These are phyloP conservation scores for Grantiella picta DNA, from an alignment of 2,113 vertebrate genomes.

Conservation along the genomic window DNA sequence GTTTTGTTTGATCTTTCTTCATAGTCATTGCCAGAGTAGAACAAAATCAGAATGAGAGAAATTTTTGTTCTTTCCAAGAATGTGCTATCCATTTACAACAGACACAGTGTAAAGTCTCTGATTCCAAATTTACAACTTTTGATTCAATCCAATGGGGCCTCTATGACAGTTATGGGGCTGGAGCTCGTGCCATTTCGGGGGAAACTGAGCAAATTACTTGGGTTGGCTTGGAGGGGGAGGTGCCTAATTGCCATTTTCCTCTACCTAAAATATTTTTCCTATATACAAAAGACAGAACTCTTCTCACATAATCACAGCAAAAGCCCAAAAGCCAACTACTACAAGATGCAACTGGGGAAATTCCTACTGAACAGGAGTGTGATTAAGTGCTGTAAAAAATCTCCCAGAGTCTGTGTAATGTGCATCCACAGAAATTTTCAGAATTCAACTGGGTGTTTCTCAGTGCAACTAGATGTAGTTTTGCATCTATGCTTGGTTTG, in stretches of 20 bases:
- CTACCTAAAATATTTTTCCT: not conserved
- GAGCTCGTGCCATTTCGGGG: not conserved
- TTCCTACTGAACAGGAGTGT: not conserved
- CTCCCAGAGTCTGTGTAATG: not conserved
- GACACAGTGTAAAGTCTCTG: not conserved
- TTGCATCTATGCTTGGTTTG: not conserved
- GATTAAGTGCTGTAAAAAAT: not conserved
- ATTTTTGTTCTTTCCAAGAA: not conserved
- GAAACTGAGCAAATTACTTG: not conserved
- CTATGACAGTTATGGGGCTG: not conserved
- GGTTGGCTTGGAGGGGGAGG: rapidly evolving
- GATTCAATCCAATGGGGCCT: not conserved
- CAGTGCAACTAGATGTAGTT: not conserved
- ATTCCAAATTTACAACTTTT: not conserved
- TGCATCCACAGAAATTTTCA: not conserved
- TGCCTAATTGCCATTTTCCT: not conserved
- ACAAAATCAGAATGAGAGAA: not conserved
- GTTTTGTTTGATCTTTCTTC: not conserved
- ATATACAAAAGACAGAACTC: not conserved
- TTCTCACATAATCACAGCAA: not conserved
- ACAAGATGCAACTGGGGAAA: not conserved
- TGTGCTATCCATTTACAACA: not conserved
- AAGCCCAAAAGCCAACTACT: not conserved
- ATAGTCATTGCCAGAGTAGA: not conserved
- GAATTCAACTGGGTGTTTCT: not conserved